Evolutionary conservation across 2,797 vertebrate genomes (phyloP), one percentile per base, ranked within the genome.

Genomic region (Gouania willdenowi): DNA sequence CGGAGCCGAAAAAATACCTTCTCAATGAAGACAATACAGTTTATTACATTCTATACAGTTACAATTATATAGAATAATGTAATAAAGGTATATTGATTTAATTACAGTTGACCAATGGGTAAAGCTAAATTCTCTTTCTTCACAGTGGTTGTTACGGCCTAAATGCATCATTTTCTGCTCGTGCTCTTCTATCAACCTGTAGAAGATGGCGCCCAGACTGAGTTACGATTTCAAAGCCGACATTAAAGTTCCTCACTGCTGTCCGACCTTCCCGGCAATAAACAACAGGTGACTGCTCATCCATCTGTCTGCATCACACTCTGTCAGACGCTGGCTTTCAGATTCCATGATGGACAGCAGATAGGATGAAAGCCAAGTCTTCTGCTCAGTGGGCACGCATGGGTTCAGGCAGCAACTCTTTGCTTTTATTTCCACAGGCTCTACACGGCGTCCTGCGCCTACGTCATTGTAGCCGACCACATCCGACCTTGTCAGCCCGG

Each of bases 221-320:
- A 66, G 35, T 68, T 75, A 66, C 26, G 62, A 43, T 54, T 74
- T 54, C 55, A 53, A 55, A 61, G 64, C 51, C 22, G 16, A 54
- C 13, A 30, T 50, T 35, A 60, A 66, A 72, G 56, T 50, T 61
- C 31, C 54, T 55, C 64, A 30, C 43, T 38, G 42, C 33, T 35
- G 62, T 76, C 64, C 59, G 74, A 82, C 81, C 77, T 83, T 82
- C 67, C 71, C 56, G 2, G 57, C 70, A 55, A 74, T 67, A 77
- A 78, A 76, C 75, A 80, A 67, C 75, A 71, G 64, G 39, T 69
- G 72, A 66, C 67, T 51, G 65, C 39, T 58, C 57, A 62, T 83
- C 80, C 77, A 80, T 85, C 83, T 79, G 71, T 76, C 75, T 69
- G 68, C 81, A 86, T 80, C 79, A 77, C 77, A 78, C 50, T 63